phyloP scores from a whole-genome alignment of 1,140 invertebrate species.

The Lepeophtheirus salmonis region DNA sequence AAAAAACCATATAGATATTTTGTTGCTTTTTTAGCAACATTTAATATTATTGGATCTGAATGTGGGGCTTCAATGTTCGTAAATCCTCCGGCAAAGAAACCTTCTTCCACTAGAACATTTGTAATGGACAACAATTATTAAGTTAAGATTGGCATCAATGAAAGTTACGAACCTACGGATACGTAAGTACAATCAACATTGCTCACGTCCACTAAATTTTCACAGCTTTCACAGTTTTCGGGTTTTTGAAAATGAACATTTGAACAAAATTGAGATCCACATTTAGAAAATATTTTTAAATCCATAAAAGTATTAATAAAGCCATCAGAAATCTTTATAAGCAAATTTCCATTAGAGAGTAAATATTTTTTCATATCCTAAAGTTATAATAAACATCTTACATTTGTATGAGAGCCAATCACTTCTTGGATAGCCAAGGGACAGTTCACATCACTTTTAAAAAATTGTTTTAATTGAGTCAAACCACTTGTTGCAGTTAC shows the following conservation, averaged over 20 bases:
- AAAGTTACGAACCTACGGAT: neutral
- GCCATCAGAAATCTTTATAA: too few relatives aligned
- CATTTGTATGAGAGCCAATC: too few relatives aligned
- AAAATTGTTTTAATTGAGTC: too few relatives aligned
- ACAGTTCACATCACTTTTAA: too few relatives aligned
- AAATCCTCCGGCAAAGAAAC: neutral
- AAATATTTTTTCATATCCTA: too few relatives aligned
- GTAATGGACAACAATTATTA: neutral
- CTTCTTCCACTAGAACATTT: neutral
- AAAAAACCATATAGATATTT: neutral
- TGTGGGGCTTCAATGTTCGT: neutral
- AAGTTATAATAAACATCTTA: too few relatives aligned
- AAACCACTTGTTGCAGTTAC: too few relatives aligned
- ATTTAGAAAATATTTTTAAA: too few relatives aligned
- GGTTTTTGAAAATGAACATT: neutral
- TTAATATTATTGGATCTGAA: neutral
- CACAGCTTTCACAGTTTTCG: neutral
- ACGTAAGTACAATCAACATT: neutral
- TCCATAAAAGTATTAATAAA: too few relatives aligned
- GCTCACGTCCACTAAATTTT: neutral
- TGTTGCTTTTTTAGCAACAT: neutral
- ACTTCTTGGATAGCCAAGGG: too few relatives aligned
- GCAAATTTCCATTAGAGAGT: too few relatives aligned
- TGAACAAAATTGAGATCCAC: neutral
- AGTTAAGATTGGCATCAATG: neutral